These are phyloP conservation scores for Lycopodina hypogea DNA, from an alignment of 37 sponge, comb jelly and placozoan genomes.

Conservation along the genomic window DNA sequence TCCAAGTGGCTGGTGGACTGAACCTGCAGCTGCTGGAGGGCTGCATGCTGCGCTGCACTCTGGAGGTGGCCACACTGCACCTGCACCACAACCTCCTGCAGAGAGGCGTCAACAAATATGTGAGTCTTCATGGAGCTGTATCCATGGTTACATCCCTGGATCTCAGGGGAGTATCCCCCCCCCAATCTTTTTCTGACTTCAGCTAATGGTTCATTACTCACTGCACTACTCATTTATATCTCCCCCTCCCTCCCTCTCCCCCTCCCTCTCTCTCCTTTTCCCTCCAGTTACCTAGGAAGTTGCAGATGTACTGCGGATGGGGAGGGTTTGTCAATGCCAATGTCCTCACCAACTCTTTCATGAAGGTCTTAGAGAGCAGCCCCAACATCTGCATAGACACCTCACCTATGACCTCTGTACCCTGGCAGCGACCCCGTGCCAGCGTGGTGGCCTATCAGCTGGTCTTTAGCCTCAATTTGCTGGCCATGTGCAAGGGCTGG, in stretches of 20 bases:
- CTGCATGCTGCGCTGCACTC: conserved; percentile 40
- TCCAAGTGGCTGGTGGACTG: not conserved
- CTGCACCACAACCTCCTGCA: conserved; percentile 2
- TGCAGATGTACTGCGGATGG: conserved; percentile 24
- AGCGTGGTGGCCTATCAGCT: conserved; percentile 36
- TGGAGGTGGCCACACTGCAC: conserved; percentile 37
- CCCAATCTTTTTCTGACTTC: no score
- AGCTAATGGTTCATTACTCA: no score
- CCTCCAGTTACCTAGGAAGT: conserved; percentile 5
- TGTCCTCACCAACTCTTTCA: conserved; percentile 3
- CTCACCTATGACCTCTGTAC: conserved; percentile 3
- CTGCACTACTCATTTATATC: no score
- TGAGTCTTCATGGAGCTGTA: no score
- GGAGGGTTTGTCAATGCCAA: not conserved
- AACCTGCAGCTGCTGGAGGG: conserved; percentile 24
- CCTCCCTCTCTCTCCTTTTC: not conserved
- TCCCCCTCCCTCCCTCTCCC: not conserved
- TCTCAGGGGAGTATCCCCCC: no score
- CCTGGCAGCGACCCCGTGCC: conserved; percentile 41
- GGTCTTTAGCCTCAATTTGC: conserved; percentile 33
- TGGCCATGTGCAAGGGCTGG: conserved; percentile 47
- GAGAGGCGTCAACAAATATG: not conserved
- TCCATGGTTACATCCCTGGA: no score
- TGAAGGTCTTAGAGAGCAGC: conserved; percentile 42
- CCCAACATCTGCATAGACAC: conserved; percentile 18